Conservation (phyloP, 2,888 invertebrate species). For the Boloria selene region DNA sequence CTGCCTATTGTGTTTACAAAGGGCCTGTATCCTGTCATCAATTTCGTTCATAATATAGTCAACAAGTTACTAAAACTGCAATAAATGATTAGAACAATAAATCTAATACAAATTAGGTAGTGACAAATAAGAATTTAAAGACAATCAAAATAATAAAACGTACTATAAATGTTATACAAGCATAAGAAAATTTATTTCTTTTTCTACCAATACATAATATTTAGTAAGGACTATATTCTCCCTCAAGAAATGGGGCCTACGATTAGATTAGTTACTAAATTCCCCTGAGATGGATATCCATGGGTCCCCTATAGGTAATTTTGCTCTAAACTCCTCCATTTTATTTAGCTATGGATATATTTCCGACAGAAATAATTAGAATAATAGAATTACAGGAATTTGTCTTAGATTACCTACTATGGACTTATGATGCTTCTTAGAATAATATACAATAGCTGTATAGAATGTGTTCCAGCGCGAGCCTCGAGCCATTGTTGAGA, state of each 20-base stretch:
- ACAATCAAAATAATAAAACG: too few relatives aligned
- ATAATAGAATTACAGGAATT: constrained; percentile 26
- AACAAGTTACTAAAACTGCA: constrained; percentile 12
- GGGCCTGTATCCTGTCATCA: constrained; percentile 70
- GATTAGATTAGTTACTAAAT: constrained; percentile 65
- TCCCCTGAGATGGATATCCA: constrained; percentile 32
- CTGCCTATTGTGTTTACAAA: constrained; percentile 74
- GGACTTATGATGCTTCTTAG: constrained; percentile 60
- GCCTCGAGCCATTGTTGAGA: constrained; percentile 71
- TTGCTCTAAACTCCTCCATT: constrained; percentile 14
- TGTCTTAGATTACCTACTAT: constrained; percentile 27
- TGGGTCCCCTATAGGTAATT: constrained; percentile 25
- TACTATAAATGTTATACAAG: too few relatives aligned
- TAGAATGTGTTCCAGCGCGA: constrained; percentile 72
- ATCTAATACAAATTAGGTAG: neutral
- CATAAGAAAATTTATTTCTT: neutral
- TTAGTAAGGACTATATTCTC: constrained; percentile 33
- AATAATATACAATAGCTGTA: constrained; percentile 69
- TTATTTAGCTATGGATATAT: constrained; percentile 2
- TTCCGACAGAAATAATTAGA: constrained; percentile 13
- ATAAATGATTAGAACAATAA: neutral
- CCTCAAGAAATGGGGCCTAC: constrained; percentile 52
- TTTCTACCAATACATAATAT: neutral
- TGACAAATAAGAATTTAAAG: too few relatives aligned
- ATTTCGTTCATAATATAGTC: constrained; percentile 49